phyloP scores from a whole-genome alignment of 2,888 invertebrate species.

The Sphaerophoria taeniata region DNA sequence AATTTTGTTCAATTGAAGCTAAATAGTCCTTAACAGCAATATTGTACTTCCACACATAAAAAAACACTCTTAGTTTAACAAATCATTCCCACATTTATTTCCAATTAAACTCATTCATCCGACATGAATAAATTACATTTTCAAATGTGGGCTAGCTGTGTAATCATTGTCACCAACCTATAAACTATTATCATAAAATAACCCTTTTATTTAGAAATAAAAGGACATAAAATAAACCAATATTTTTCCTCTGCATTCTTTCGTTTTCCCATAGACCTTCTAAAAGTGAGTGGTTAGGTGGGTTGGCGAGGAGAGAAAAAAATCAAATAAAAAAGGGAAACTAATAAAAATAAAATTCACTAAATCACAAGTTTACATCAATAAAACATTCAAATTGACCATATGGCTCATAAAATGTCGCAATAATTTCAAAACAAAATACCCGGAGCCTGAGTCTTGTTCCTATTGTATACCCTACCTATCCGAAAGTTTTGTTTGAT shows the following conservation, averaged over 20 bases:
- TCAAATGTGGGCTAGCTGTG: conserved; percentile 16
- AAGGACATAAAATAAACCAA: conserved; percentile 1
- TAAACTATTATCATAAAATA: background rate
- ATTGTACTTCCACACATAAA: background rate
- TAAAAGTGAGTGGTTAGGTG: background rate
- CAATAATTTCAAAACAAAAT: conserved; percentile 70
- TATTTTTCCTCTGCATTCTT: background rate
- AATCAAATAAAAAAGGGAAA: conserved; percentile 2
- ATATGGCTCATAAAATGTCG: conserved; percentile 74
- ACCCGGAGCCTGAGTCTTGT: conserved; percentile 39
- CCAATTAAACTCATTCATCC: conserved; percentile 16
- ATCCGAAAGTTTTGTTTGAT: background rate
- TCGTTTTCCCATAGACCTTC: too few relatives aligned
- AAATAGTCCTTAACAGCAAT: too few relatives aligned
- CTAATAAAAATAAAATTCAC: conserved; percentile 45
- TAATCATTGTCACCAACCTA: conserved; percentile 13
- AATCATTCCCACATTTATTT: conserved; percentile 19
- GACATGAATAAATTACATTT: conserved; percentile 27
- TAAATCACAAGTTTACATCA: conserved; percentile 70
- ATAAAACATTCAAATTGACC: conserved; percentile 74
- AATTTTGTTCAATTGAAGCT: too few relatives aligned
- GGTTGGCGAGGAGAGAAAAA: conserved; percentile 6
- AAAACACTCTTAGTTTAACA: background rate
- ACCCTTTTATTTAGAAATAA: conserved; percentile 10
- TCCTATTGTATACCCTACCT: too few relatives aligned